Evolutionary conservation across 2,113 vertebrate genomes (phyloP), one percentile per base, ranked within the genome.

Genomic region (Ochotona princeps): DNA sequence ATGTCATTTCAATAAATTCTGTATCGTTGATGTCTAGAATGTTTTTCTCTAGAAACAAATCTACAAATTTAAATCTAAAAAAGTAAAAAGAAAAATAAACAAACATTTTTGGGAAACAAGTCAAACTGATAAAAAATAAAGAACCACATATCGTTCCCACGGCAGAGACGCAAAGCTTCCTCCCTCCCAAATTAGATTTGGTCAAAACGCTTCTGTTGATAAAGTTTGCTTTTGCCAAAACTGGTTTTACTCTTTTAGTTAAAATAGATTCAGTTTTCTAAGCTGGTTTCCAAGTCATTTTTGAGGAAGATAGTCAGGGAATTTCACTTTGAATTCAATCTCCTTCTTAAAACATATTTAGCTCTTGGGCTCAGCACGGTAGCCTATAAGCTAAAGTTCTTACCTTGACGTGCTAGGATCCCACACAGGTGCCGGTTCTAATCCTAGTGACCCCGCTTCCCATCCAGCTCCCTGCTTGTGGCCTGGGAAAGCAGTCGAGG

Each of bases 31-130:
- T 95, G 73, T 70, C 84, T 80, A 74, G 21, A 54, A n/a, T 72
- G 35, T 89, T 15, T 91, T 44, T 79, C 81, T 47, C 12, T 78
- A 89, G 28, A 87, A n/a, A 87, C n/a, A 35, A 95, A 87, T 32
- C 32, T 30, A 84, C 76, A 89, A 32, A 89, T 86, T 60, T 54
- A 95, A 91, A 93, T 47, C 65, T 85, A 72, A 49, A 69, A 74
- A 89, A 86, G 78, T 35, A 21, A 61, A 35, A 28, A 84, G 86
- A 47, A 44, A 57, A 57, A 57, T 44, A 81, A 80, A 61, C 32
- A 73, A 87, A 82, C 30, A 87, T 69, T 94, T 93, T 69, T 67
- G 61, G 35, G 76, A 91, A 86, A 83, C 10, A 89, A 26, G 66
- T 28, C 75, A 91, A 90, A 81, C 25, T 85, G 54, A 67, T 66